phyloP scores from a whole-genome alignment of 2,888 invertebrate genomes.

The Toxonevra muliebris region DNA sequence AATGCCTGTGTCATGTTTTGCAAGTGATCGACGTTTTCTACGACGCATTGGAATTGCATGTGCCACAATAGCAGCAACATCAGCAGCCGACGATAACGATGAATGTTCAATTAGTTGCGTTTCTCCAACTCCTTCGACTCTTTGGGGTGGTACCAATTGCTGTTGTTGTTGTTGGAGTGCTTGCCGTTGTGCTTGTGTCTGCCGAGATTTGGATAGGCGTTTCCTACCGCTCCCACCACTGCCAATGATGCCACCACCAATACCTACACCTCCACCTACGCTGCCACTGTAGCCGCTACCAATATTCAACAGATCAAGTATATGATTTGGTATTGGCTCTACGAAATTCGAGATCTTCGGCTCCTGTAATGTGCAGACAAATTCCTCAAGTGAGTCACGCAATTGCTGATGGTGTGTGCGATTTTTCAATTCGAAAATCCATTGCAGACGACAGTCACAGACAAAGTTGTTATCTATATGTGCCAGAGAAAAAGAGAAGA shows the following conservation, averaged over 20 bases:
- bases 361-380: conserved; percentile 74
- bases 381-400: conserved; percentile 74
- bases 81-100: conserved; percentile 1
- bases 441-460: conserved; percentile 84
- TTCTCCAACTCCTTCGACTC: conserved; percentile 38
- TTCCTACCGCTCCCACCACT: conserved; percentile 43
- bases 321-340: conserved; percentile 55
- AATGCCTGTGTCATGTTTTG: neutral
- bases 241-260: conserved; percentile 31
- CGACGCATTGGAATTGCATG: conserved; percentile 48
- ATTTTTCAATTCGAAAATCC: conserved; percentile 75
- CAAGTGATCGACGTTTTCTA: conserved; percentile 35
- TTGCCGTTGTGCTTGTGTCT: conserved; percentile 37
- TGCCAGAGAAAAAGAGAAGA: conserved; percentile 6
- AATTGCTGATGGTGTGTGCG: conserved; percentile 78
- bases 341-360: conserved; percentile 55
- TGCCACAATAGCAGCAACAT: conserved; percentile 27
- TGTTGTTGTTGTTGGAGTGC: conserved; percentile 38
- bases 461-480: conserved; percentile 80
- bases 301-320: conserved; percentile 53
- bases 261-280: conserved; percentile 42
- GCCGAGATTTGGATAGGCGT: conserved; percentile 42
- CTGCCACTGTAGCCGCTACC: conserved; percentile 49
- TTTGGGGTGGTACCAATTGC: conserved; percentile 51
- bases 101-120: conserved; percentile 40